Base-by-base conservation (phyloP, 2,888 invertebrate species). In the Margaritifera margaritifera region DNA sequence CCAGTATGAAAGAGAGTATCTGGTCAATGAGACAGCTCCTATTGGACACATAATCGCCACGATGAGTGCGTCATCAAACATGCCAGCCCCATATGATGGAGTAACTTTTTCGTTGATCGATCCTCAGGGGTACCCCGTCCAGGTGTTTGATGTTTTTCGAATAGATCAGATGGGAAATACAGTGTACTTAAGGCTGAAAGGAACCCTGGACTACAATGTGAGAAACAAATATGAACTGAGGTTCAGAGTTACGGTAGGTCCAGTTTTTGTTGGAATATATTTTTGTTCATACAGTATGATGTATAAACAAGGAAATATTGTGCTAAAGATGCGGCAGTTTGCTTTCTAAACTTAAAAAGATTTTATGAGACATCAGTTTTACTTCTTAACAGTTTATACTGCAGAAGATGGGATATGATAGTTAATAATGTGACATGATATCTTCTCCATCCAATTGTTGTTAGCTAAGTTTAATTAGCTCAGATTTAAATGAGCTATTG, bases 1-100 rank as follows among this genome's bases (percentile, higher is more conserved):
- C 60, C 77, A 79, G 52, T 79, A 82, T 52, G 77, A 78, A 18
- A 62, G 68, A n/a, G 72, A 77, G 11, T 84, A 97, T 96, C 93
- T 94, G 95, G 92, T 97, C 95, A 90, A 97, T 96, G 94, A 98
- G 96, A 94, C 97, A 95, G 92, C 97, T 96, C 92, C 95, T 95
- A 91, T 97, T 96, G 97, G 97, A 96, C 93, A 75, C 53, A 66
- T 71, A 8, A 81, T 86, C 15, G 81, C 82, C n/a, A 75, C 72
- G 20, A 78, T 86, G 67, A 71, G 71, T 24, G 85, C 85, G 22
- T 72, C 78, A 11, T 84, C 86, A 24, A 82, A 84, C 64, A 80
- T 79, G 1, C 69, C 68, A 6, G 75, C 76, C 6, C 79, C 78
- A 19, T 69, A 76, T 58, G 79, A 80, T 69, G 79, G 78, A 4